Percentiles rank a stretch among this genome's conserved stretches.
phyloP scores from a whole-genome alignment of 2,113 vertebrate genomes.

The Nestor notabilis region DNA sequence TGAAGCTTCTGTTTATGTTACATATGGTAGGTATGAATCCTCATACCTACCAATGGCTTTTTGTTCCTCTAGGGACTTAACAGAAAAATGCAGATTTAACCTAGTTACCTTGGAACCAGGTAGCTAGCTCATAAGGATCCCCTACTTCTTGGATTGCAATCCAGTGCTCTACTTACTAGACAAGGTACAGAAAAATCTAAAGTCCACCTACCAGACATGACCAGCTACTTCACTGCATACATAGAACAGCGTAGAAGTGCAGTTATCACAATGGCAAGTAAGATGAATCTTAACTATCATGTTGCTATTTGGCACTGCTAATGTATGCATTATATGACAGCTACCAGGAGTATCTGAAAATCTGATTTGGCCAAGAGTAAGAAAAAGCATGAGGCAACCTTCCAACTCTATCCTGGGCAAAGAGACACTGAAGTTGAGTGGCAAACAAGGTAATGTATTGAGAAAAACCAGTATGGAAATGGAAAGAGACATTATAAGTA shows the following conservation, averaged over 20 bases:
- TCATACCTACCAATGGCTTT: neutral
- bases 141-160: neutral
- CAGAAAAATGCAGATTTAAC: neutral
- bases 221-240: neutral
- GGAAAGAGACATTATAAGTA: neutral
- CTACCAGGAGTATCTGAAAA: neutral
- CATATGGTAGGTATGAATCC: neutral
- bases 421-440: neutral
- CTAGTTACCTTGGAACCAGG: neutral
- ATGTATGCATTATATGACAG: neutral
- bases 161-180: neutral
- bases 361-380: neutral
- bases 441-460: neutral
- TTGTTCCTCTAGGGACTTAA: neutral
- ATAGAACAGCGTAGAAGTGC: neutral
- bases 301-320: neutral
- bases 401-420: neutral
- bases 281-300: neutral
- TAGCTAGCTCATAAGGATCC: neutral
- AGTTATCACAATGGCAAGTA: neutral
- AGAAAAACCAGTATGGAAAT: neutral
- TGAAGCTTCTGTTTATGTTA: neutral
- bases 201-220: neutral
- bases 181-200: neutral
- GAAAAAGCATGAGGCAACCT: neutral